Evolutionary conservation across 1,140 invertebrate genomes (phyloP), one percentile per base, ranked within the genome.

Genomic region (Megalopta genalis): DNA sequence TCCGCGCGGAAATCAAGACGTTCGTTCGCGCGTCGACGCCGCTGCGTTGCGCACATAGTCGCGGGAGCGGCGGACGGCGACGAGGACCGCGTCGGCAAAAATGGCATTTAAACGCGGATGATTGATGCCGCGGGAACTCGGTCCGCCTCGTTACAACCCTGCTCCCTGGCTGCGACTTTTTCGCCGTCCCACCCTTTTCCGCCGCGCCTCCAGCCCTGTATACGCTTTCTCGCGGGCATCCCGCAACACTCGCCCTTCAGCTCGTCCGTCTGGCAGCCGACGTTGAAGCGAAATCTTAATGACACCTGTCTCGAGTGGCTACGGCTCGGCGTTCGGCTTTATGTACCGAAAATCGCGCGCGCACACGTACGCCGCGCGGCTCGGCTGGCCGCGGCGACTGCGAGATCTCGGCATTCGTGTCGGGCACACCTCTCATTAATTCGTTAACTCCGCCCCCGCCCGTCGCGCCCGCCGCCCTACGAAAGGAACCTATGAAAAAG

Each of bases 251-350:
- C 73, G 66, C 73, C 70, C 69, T 59, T 78, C 63, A 73, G 32
- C 81, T 77, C 75, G 37, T 10, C 63, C 67, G 67, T 82, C 76
- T 77, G 77, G 71, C 81, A 69, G 71, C 49, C 81, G 63, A 60
- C 69, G 59, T 67, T 77, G 59, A 84, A 87, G 82, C 77, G 82
- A 87, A 87, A 86, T 83, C 82, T 82, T 87, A 86, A 87, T 83
- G 82, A 85, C 86, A 86, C 85, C 76, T 86, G 79, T 87, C 82
- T 72, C 54, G 82, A 82, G 63, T 57, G 80, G 60, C 71, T 16
- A 37, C 32, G 54, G 60, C 67, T 46, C 64, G 25, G 23, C 59
- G 70, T 77, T 68, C 66, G 82, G 46, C 82, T 69, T 75, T 78
- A 59, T 73, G 68, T 69, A 74, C 68, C 82, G 82, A 84, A 84